Conservation (phyloP, 2,113 vertebrate genomes). For the Oenanthe melanoleuca region DNA sequence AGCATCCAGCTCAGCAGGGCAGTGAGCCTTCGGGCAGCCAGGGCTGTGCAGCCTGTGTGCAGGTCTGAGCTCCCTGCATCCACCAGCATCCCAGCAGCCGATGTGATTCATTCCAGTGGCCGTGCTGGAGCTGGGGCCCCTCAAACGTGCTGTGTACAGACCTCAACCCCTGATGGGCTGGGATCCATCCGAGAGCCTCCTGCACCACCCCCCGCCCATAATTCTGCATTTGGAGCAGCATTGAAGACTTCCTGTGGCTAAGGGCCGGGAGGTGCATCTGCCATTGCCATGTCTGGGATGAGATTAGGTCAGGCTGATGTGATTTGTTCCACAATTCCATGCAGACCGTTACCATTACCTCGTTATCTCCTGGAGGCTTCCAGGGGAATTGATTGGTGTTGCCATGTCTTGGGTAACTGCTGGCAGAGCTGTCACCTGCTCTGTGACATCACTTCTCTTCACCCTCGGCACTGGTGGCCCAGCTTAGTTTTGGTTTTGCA, state of each 20-base stretch:
- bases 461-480: fast-evolving
- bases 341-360: background rate
- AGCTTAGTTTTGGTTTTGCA: background rate
- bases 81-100: fast-evolving
- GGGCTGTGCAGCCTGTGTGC: background rate
- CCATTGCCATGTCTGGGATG: background rate
- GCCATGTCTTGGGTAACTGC: fast-evolving
- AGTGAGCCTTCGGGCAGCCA: background rate
- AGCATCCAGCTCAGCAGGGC: background rate
- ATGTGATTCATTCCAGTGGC: background rate
- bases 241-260: background rate
- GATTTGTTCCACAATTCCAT: background rate
- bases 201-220: background rate
- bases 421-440: background rate
- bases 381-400: background rate
- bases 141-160: fast-evolving
- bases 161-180: background rate
- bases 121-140: background rate
- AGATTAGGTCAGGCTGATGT: background rate
- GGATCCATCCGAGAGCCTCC: background rate
- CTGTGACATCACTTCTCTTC: background rate
- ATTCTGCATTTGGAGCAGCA: background rate
- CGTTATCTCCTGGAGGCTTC: background rate
- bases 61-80: fast-evolving
- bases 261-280: background rate